Base-by-base conservation (phyloP, 2,797 vertebrate genomes). In the Tragopan temminckii region DNA sequence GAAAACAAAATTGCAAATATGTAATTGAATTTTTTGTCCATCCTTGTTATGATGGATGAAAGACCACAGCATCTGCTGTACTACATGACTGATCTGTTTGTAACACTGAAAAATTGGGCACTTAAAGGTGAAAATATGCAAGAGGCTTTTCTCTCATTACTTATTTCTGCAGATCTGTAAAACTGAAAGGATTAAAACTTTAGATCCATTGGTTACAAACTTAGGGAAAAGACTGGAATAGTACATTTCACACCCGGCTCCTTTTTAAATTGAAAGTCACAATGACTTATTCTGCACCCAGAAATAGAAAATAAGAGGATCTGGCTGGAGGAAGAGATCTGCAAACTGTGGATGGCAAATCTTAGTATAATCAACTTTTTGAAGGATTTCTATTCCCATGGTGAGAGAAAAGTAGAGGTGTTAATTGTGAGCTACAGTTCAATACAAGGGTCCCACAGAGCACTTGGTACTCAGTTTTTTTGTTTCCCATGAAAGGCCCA, bases 131-230 rank as follows among this genome's bases (percentile, higher is more conserved):
- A 94, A 96, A 93, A 86, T 80, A 96, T 58, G 46, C 80, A 88
- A 96, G 91, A 93, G 76, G 80, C 53, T 95, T 97, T 97, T 96
- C 88, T 95, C 81, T 96, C 85, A 74, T 92, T 94, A 69, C 52
- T 94, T 31, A 59, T 62, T 95, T 93, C 82, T 80, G 38, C 80
- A 76, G 59, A 64, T 92, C 90, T 92, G 74, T 92, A 96, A 97
- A 97, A 97, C 85, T 63, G 55, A 87, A 85, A 80, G 97, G 96
- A 98, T 97, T 98, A 97, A 92, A 93, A 76, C 72, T 86, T 87
- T 33, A 43, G 59, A 59, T 85, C 94, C 90, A 93, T 96, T 97
- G 96, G 97, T 95, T 94, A 81, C 36, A 95, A 96, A 89, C 64
- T 95, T 91, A 91, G 85, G 79, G 93, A 96, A 97, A 97, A 88